These are phyloP conservation scores for Sebastiscus albofasciatus DNA, from an alignment of 2,797 vertebrate species.

Conservation along the genomic window DNA sequence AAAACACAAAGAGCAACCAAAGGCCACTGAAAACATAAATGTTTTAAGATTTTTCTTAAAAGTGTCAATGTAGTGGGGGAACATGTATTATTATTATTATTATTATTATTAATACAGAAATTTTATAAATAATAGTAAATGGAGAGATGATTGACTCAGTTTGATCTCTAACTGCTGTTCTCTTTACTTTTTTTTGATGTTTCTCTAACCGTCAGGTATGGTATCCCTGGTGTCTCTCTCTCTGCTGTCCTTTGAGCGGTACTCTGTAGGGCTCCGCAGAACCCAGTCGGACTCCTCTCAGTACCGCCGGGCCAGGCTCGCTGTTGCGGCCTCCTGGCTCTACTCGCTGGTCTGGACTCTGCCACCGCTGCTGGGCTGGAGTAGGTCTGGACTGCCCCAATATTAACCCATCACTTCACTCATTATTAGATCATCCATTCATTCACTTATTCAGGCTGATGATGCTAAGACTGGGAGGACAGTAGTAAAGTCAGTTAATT, in stretches of 20 bases:
- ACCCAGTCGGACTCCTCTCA: slow-evolving; percentile 23
- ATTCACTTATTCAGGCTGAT: background rate
- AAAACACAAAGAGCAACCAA: no score
- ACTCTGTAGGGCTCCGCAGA: slow-evolving; percentile 60
- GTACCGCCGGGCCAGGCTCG: slow-evolving; percentile 69
- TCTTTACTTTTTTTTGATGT: background rate
- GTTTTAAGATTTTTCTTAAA: no score
- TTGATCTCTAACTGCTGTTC: background rate
- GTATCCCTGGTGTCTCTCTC: slow-evolving; percentile 83
- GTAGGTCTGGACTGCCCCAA: slow-evolving; percentile 58
- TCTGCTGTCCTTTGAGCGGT: slow-evolving; percentile 79
- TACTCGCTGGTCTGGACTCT: slow-evolving; percentile 83
- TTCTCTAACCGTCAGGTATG: slow-evolving; percentile 63
- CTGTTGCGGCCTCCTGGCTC: slow-evolving; percentile 75
- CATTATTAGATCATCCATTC: background rate
- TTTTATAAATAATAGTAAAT: no score
- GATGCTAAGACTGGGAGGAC: background rate
- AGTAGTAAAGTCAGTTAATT: no score
- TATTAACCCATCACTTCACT: background rate
- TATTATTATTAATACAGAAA: no score
- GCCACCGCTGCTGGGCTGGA: slow-evolving; percentile 83
- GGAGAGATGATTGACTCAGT: background rate
- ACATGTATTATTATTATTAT: no score
- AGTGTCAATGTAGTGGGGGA: background rate
- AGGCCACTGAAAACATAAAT: no score